A percentile compares a stretch with the other conserved stretches of the same genome.
phyloP scores from a whole-genome alignment of 2,888 invertebrate species.

The Cylindroiulus punctatus region DNA sequence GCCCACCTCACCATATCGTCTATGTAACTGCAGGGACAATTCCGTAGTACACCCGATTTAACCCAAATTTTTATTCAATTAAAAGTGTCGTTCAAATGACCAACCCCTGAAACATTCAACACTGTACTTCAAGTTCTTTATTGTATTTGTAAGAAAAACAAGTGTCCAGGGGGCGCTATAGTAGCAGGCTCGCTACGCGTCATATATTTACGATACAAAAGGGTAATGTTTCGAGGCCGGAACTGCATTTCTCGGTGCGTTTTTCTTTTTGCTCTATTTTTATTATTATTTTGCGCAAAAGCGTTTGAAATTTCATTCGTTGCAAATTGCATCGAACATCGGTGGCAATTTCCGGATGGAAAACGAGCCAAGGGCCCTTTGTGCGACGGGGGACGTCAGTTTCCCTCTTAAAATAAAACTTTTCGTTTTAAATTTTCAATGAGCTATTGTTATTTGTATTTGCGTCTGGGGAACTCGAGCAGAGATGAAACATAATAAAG shows the following conservation, averaged over 20 bases:
- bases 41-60: too few species aligned
- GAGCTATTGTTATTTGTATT: constrained; percentile 15
- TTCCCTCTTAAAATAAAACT: not conserved
- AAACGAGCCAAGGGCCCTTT: constrained; percentile 4
- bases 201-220: constrained; percentile 5
- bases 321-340: constrained; percentile 6
- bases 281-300: not conserved
- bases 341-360: constrained; percentile 25
- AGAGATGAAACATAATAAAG: not conserved
- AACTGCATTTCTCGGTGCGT: not conserved
- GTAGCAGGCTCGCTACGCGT: not conserved
- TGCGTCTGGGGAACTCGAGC: not conserved
- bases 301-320: constrained; percentile 10
- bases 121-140: too few species aligned
- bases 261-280: not conserved
- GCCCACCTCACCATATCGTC: too few species aligned
- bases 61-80: too few species aligned
- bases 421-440: constrained; percentile 21
- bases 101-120: too few species aligned
- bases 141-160: too few species aligned
- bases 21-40: too few species aligned
- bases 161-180: not conserved
- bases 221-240: constrained; percentile 17
- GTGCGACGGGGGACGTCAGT: not conserved
- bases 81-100: too few species aligned